Percentiles rank a stretch among this genome's conserved stretches.
These are phyloP conservation scores for Xenotilapia longispinis DNA, from an alignment of 2,113 vertebrate species.

Conservation along the genomic window DNA sequence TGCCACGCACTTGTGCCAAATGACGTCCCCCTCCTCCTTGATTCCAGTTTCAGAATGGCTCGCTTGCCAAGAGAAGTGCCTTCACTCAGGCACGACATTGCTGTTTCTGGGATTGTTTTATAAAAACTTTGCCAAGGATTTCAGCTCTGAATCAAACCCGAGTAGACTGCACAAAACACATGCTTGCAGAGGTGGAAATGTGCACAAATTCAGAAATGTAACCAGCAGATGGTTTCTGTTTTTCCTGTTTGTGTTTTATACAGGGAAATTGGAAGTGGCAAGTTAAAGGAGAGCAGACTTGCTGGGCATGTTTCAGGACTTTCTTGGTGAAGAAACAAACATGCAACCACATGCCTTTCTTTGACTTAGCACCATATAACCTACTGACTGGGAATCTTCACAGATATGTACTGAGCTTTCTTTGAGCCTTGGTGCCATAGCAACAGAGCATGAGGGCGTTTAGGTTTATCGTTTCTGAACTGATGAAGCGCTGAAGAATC, in stretches of 20 bases:
- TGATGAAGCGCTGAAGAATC: background rate
- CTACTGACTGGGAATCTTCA: background rate
- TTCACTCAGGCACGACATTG: background rate
- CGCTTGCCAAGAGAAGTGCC: background rate
- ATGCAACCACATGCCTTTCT: background rate
- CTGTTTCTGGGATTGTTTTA: background rate
- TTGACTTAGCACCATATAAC: background rate
- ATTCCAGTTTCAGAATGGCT: background rate
- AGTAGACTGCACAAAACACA: background rate
- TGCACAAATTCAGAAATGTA: background rate
- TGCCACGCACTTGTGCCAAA: background rate
- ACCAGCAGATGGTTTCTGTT: background rate
- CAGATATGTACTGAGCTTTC: background rate
- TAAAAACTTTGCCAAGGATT: background rate
- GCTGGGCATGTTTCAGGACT: background rate
- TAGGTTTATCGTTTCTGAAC: background rate
- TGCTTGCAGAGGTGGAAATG: background rate
- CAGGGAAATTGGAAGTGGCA: background rate
- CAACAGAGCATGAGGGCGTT: constrained; percentile 25
- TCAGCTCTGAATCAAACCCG: background rate
- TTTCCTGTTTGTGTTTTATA: background rate
- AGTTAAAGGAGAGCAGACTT: background rate
- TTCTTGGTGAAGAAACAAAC: background rate
- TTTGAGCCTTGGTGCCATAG: constrained; percentile 40
- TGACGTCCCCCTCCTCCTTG: background rate